Base-by-base conservation (phyloP, 2,888 invertebrate species). In the Parochlus steinenii region DNA sequence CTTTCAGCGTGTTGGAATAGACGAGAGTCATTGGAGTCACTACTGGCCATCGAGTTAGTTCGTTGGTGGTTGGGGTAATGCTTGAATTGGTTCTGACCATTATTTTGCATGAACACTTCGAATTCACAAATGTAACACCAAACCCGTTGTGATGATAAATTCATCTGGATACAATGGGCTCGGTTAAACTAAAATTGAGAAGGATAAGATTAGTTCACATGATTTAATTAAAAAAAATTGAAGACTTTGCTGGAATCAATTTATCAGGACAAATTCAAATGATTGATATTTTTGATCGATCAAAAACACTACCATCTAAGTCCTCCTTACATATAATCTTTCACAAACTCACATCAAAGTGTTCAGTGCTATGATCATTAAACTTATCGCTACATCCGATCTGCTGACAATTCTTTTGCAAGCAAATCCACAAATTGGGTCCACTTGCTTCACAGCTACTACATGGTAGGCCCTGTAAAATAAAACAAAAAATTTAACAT, bases 91-190 rank as follows among this genome's bases (percentile, higher is more conserved):
- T 31, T 60, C 39, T 31, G 44, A 29, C 44, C 48, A 43, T 59
- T 62, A 42, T 48, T 50, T 28, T 61, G 61, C 42, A 63, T 59
- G 49, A 74, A 74, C 2, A 90, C 81, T 58, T 92, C 90, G 34
- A 64, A 66, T 48, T 86, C 76, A 62, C 90, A 92, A 40, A 70
- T 55, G 51, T 85, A 85, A 58, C 90, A 92, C 87, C 90, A 90
- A 48, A 89, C 71, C 43, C 87, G 64, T 50, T 77, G 70, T 1
- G 82, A 85, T 2, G 78, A 74, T 38, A 89, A 57, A 55, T 90
- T 89, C 70, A 90, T 74, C 55, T 87, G 77, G 46, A 83, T 68
- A 47, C 76, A 76, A 56, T 87, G 86, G 11, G 61, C 55, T 23
- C 71, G 69, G 46, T 66, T 65, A 41, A 65, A 67, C 70, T 78